Base-by-base conservation (phyloP, 2,888 invertebrate genomes). In the Reticulitermes lucifugus region DNA sequence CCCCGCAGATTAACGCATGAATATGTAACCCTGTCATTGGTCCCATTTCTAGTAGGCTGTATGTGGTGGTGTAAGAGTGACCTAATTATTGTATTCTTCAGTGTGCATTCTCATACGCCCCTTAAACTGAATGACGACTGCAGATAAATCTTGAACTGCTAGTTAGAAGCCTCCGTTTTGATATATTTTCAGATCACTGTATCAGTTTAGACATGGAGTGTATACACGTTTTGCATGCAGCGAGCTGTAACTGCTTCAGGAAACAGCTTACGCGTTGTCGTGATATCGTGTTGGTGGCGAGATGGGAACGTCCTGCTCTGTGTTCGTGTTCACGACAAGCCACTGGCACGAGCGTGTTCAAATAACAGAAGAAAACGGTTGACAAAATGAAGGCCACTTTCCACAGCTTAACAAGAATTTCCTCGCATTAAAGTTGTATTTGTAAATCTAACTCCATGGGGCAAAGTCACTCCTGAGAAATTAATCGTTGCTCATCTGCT, bases 261-360 rank as follows among this genome's bases (percentile, higher is more conserved):
- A 29, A 71, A 35, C 35, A 29, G 25, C 71, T 14, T 5, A 71
- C 14, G 5, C 25, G 71, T 25, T 71, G 71, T 71, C 71, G 71
- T 71, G 71, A 71, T 25, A 71, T 71, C 71, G 25, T 71, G 71
- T 71, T 71, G n/a, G 59, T 59, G 60, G 60, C 60, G n/a, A 60
- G 1, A 7, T 18, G n/a, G 29, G 25, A 71, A 71, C 25, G 9
- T 25, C 71, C 71, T 71, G 35, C 71, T 71, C 35, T 29, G 71
- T 9, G 35, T 60, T 18, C 18, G 35, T 4, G 35, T 35, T 35
- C 35, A 35, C 35, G 35, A 35, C 35, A 35, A 71, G 9, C 71
- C 29, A 18, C 4, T 29, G 71, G 71, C 71, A 71, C 71, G 71
- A 10, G 71, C 25, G 25, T 6, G 29, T 71, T 71, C 29, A 71